Evolutionary conservation across 2,888 invertebrate species (phyloP).

Genomic region (Mellilla xanthometata): DNA sequence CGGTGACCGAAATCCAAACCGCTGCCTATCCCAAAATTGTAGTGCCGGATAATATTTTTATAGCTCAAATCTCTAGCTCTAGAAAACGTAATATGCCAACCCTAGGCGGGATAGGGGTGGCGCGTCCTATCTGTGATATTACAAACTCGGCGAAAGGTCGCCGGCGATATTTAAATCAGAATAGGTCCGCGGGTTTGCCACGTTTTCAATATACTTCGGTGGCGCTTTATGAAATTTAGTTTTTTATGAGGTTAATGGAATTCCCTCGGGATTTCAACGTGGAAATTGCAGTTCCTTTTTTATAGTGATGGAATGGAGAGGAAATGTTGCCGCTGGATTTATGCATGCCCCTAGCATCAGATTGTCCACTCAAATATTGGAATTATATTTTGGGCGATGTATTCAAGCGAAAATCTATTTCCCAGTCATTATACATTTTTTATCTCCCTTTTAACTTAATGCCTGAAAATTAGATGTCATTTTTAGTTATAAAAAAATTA

Average conservation of each 20-base stretch:
- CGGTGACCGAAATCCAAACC: too few species aligned
- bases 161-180: constrained; percentile 26
- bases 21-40: too few species aligned
- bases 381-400: too few species aligned
- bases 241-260: constrained; percentile 25
- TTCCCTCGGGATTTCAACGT: constrained; percentile 19
- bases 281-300: constrained; percentile 22
- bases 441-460: too few species aligned
- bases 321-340: constrained; percentile 2
- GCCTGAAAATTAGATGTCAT: too few species aligned
- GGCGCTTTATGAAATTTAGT: constrained; percentile 27
- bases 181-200: constrained; percentile 26
- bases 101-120: constrained; percentile 17
- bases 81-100: constrained; percentile 16
- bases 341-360: not conserved
- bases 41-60: not conserved
- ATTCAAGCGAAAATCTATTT: too few species aligned
- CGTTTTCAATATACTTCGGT: constrained; percentile 28
- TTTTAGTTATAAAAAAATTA: too few species aligned
- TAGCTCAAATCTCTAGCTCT: not conserved
- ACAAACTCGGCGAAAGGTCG: constrained; percentile 24
- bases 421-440: too few species aligned
- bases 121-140: constrained; percentile 20
- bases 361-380: not conserved
- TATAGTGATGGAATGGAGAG: constrained; percentile 16